Evolutionary conservation across 2,888 invertebrate species (phyloP).

Genomic region (Empis livida): DNA sequence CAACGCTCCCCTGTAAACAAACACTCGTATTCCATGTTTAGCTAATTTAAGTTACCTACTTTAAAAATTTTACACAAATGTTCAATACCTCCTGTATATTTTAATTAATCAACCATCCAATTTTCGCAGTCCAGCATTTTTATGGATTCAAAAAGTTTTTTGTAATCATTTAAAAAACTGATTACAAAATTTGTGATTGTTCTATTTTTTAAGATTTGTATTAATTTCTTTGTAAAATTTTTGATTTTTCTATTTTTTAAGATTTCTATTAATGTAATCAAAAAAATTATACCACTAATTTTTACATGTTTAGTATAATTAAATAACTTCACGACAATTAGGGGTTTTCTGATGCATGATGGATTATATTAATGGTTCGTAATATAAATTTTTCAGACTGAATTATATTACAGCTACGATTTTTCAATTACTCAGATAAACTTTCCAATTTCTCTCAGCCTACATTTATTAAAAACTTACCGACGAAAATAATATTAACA

Average conservation of each 20-base stretch:
- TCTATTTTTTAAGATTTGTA: no score
- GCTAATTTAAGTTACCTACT: not conserved
- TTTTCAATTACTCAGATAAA: not conserved
- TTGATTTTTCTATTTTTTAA: not conserved
- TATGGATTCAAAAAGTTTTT: not conserved
- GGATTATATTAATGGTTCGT: not conserved
- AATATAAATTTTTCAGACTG: not conserved
- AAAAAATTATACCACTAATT: not conserved
- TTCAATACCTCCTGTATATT: not conserved
- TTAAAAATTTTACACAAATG: not conserved
- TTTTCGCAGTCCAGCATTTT: not conserved
- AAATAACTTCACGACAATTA: not conserved
- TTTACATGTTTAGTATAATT: not conserved
- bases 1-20: not conserved
- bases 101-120: not conserved
- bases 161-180: not conserved
- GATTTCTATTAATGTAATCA: not conserved
- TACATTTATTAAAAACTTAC: not conserved
- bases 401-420: not conserved
- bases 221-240: not conserved
- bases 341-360: not conserved
- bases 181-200: no score
- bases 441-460: not conserved
- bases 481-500: not conserved
- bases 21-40: not conserved